Evolutionary conservation across 1,140 invertebrate species (phyloP).

Genomic region (Spodoptera litura): DNA sequence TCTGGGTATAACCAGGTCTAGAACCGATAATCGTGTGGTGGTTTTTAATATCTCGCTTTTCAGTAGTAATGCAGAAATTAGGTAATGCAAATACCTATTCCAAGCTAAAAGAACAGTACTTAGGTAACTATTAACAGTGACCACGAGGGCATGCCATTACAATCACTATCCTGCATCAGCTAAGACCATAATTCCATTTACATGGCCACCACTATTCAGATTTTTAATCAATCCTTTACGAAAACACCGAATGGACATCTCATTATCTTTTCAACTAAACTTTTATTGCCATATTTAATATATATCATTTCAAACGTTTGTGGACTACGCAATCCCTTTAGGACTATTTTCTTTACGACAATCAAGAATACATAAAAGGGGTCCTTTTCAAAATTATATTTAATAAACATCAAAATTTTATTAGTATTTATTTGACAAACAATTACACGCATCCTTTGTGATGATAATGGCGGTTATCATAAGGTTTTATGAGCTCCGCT

Average conservation of each 20-base stretch:
- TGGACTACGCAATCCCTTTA: constrained; percentile 30
- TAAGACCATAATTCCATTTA: no score
- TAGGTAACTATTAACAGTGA: no score
- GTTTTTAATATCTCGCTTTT: no score
- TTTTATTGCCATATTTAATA: constrained; percentile 13
- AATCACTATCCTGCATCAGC: no score
- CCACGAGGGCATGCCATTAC: no score
- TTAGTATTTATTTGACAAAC: constrained; percentile 85
- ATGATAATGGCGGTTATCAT: constrained; percentile 80
- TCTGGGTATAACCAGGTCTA: no score
- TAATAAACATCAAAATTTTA: constrained; percentile 82
- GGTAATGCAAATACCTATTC: no score
- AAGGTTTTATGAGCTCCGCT: constrained; percentile 73
- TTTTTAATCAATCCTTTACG: not conserved
- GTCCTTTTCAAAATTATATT: constrained; percentile 76
- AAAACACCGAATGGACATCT: not conserved
- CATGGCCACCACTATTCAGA: not conserved
- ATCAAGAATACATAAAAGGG: constrained; percentile 63
- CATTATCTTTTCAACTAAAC: constrained; percentile 14
- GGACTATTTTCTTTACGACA: constrained; percentile 55
- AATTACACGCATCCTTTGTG: constrained; percentile 83
- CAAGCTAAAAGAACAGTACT: no score
- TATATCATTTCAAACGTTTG: not conserved
- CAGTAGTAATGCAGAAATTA: no score
- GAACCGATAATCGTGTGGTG: no score